Evolutionary conservation across 35 echinoderm and acorn worm genomes (phyloP), one percentile per base, ranked within the genome.

Genomic region (Patiria miniata): DNA sequence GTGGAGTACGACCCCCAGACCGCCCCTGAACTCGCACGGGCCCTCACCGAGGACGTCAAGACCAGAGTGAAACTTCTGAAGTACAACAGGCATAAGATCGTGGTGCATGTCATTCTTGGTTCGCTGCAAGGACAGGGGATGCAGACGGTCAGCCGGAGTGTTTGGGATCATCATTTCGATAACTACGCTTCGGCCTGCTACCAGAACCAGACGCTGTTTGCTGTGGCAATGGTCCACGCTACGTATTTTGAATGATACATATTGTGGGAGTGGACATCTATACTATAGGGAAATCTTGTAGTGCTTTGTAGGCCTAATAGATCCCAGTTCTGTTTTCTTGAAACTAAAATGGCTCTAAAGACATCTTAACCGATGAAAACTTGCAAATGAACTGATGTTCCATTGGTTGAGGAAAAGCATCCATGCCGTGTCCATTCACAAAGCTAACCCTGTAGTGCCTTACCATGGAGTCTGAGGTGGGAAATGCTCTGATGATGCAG

Each of bases 191-290:
- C 85, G 0, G 65, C 59, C 12, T 38, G 15, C 56, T 87, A 77
- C 59, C 32, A 73, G 16, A 87, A 77, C 59, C 15, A n/a, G 7
- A 77, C 85, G 1, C 30, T 87, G 0, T 87, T 87, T 32, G 85
- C 85, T 50, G 40, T 77, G 19, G 65, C 65, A 77, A 87, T 77
- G 61, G 61, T 87, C n/a, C 68, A 69, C 77, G 85, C 60, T 8
- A 39, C 38, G 14, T 87, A 87, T 50, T 51, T 28, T 50, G 85
- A 87, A 87, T 87, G 39, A 68, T 7, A 36, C n/a, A n/a, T n/a
- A n/a, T n/a, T n/a, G n/a, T n/a, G n/a, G n/a, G n/a, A n/a, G n/a
- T n/a, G n/a, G n/a, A n/a, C n/a, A n/a, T n/a, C n/a, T n/a, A n/a
- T n/a, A n/a, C n/a, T n/a, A n/a, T n/a, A n/a, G n/a, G n/a, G n/a